Conservation (phyloP, 2,888 invertebrate species). For the Thereva unica region DNA sequence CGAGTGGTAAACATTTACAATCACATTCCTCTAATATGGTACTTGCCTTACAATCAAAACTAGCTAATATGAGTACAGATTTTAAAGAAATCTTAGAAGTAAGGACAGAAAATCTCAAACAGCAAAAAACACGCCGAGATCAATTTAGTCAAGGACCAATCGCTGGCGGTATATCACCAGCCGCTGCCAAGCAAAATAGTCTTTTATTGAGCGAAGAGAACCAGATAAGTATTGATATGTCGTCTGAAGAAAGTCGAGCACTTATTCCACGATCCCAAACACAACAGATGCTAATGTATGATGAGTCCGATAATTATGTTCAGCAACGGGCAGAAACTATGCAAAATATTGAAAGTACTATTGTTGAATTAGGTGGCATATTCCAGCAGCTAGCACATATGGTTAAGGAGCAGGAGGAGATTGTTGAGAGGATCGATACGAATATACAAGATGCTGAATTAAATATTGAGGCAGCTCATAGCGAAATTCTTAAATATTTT, state of each 20-base stretch:
- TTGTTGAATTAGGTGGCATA: constrained; percentile 98
- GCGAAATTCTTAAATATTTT: constrained; percentile 97
- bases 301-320: constrained; percentile 87
- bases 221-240: constrained; percentile 86
- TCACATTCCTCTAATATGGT: constrained; percentile 94
- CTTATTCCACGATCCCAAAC: constrained; percentile 48
- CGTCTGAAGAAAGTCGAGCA: constrained; percentile 50
- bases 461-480: constrained; percentile 97
- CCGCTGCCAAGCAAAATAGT: constrained; percentile 59
- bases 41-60: constrained; percentile 86
- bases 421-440: constrained; percentile 95
- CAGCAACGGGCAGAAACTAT: constrained; percentile 95
- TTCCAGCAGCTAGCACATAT: constrained; percentile 95
- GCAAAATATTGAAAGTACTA: constrained; percentile 99
- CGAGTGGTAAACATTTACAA: constrained; percentile 76
- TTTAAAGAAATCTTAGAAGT: constrained; percentile 98
- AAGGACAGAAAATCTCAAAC: constrained; percentile 94
- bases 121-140: constrained; percentile 90
- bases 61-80: constrained; percentile 96
- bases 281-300: constrained; percentile 76
- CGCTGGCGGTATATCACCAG: constrained; percentile 66
- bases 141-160: constrained; percentile 71
- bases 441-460: constrained; percentile 94
- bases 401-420: constrained; percentile 86
- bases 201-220: constrained; percentile 61